These are phyloP conservation scores for Eira barbara DNA, from an alignment of 2,113 vertebrate species.

Conservation along the genomic window DNA sequence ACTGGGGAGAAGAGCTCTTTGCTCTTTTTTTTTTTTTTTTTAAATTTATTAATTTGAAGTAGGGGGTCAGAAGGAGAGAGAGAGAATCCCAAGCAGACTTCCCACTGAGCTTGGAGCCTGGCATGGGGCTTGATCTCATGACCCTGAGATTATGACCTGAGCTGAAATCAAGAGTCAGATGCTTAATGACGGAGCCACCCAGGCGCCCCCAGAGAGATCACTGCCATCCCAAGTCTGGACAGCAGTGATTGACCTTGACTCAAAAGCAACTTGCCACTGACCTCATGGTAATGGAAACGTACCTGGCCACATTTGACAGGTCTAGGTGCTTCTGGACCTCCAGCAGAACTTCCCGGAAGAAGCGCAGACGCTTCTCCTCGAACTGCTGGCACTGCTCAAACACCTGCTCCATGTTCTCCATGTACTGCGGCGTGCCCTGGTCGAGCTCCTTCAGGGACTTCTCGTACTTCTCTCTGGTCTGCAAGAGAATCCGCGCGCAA, in stretches of 20 bases:
- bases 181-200: neutral
- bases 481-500: neutral
- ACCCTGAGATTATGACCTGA: neutral
- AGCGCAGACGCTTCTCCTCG: constrained; percentile 93
- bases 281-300: neutral
- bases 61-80: neutral
- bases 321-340: constrained; percentile 96
- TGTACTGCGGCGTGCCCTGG: constrained; percentile 94
- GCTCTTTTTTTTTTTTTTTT: neutral
- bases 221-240: neutral
- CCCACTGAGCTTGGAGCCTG: neutral
- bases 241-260: fast-evolving
- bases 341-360: constrained; percentile 93
- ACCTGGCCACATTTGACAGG: constrained; percentile 92
- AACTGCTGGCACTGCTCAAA: constrained; percentile 98
- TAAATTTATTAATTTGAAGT: neutral
- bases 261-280: neutral
- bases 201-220: neutral
- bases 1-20: neutral
- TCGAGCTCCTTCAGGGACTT: constrained; percentile 94
- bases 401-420: constrained; percentile 99
- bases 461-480: constrained; percentile 96
- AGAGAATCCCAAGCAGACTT: neutral
- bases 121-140: neutral
- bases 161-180: neutral